These are phyloP conservation scores for Camponotus vicinus DNA, from an alignment of 1,140 invertebrate species.

Conservation along the genomic window DNA sequence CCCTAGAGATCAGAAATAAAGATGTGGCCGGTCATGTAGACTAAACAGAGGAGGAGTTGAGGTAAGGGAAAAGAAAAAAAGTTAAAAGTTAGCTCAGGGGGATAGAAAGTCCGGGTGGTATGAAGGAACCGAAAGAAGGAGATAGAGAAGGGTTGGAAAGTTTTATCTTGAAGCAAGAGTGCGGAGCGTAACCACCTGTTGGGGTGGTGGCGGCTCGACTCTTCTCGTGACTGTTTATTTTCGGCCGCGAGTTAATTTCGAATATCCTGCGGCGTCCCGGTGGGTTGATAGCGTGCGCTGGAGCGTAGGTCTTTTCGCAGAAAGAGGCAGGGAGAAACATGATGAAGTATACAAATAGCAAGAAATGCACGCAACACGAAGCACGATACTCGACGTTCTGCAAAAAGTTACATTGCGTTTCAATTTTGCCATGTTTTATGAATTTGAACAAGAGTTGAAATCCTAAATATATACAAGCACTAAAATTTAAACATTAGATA, in stretches of 20 bases:
- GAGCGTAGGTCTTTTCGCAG: conserved; percentile 25
- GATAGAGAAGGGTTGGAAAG: conserved; percentile 54
- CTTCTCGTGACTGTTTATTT: conserved; percentile 65
- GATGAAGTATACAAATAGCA: conserved; percentile 32
- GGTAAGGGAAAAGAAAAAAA: conserved; percentile 44
- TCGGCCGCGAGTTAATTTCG: conserved; percentile 60
- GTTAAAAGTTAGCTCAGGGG: conserved; percentile 64
- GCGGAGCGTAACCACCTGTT: conserved; percentile 74
- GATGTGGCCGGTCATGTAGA: conserved; percentile 65
- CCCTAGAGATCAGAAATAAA: conserved; percentile 72
- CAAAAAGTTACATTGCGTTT: neutral
- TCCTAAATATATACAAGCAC: too few species aligned
- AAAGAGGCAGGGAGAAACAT: neutral
- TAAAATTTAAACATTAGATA: too few species aligned
- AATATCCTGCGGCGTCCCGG: conserved; percentile 62
- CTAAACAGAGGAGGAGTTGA: conserved; percentile 18
- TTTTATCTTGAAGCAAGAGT: conserved; percentile 52
- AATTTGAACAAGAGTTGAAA: neutral
- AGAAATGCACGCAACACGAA: conserved; percentile 19
- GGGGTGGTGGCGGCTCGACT: conserved; percentile 46
- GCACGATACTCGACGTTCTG: neutral
- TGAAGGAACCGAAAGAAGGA: neutral
- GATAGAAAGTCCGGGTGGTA: conserved; percentile 66
- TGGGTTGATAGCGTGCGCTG: conserved; percentile 42
- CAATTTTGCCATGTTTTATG: neutral